Percentiles rank a stretch among this genome's conserved stretches.
Conservation (phyloP, 2,113 vertebrate genomes). For the Vombatus ursinus region DNA sequence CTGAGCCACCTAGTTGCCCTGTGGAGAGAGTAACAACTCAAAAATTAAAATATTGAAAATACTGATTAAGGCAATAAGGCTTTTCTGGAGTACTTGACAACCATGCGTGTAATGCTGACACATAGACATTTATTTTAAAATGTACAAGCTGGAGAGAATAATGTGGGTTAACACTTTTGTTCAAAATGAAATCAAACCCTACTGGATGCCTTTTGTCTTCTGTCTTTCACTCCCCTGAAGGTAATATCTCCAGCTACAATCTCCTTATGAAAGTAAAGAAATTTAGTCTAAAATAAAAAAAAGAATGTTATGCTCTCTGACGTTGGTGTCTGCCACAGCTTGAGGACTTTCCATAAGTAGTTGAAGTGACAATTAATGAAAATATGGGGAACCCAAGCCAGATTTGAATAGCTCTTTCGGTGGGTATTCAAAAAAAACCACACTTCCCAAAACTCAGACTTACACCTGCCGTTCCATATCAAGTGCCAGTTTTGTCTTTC, state of each 20-base stretch:
- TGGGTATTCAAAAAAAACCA: too few species aligned
- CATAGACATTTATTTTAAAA: neutral
- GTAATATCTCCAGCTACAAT: neutral
- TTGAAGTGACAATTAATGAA: neutral
- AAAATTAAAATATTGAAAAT: neutral
- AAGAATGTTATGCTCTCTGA: neutral
- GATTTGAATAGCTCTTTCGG: neutral
- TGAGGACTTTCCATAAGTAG: slow-evolving; percentile 14
- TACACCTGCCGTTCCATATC: neutral
- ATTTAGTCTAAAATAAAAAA: neutral
- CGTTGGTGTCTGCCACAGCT: neutral
- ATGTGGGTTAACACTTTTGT: neutral
- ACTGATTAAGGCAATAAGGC: neutral
- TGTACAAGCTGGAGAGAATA: neutral
- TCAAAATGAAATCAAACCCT: neutral
- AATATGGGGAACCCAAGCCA: accelerated
- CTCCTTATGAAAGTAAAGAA: slow-evolving; percentile 33
- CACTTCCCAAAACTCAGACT: accelerated
- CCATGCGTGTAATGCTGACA: neutral
- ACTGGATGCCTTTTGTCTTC: neutral
- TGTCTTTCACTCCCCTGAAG: neutral
- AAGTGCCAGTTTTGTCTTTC: neutral
- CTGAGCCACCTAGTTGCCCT: too few species aligned
- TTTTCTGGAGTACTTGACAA: accelerated
- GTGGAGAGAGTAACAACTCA: neutral